Percentiles rank a stretch among this genome's conserved stretches.
These are phyloP conservation scores for Rhinolophus sinicus DNA, from an alignment of 2,113 vertebrate species.

Conservation along the genomic window DNA sequence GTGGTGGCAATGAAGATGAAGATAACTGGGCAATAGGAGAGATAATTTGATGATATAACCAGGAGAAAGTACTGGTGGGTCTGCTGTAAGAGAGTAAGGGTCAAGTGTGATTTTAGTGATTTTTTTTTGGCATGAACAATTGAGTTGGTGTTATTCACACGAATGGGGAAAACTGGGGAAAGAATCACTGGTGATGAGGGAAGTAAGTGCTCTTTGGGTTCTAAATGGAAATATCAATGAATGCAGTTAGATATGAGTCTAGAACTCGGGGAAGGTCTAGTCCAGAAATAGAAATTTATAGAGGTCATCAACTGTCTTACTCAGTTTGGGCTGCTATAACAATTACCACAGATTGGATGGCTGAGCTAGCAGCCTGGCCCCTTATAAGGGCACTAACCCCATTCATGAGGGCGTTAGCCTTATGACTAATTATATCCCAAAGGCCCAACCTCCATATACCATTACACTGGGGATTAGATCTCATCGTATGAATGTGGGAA, in stretches of 20 bases:
- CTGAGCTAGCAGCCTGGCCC: neutral
- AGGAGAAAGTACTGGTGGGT: neutral
- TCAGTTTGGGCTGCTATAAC: neutral
- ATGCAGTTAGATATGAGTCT: neutral
- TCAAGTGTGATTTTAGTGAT: neutral
- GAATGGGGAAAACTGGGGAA: neutral
- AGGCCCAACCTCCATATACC: neutral
- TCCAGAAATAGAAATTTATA: neutral
- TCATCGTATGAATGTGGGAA: neutral
- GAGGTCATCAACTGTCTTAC: neutral
- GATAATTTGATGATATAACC: neutral
- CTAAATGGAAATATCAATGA: neutral
- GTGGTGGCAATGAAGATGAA: neutral
- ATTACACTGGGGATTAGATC: neutral
- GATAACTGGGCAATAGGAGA: neutral
- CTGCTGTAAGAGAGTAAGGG: neutral
- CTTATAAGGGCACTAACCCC: neutral
- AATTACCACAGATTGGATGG: neutral
- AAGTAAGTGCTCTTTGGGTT: neutral
- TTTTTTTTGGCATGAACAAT: neutral
- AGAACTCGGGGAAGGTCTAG: neutral
- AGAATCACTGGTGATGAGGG: neutral
- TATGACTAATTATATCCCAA: neutral
- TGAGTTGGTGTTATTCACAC: neutral
- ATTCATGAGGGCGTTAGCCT: neutral